Conservation (phyloP, 1,140 invertebrate species). For the Hycleus phaleratus region DNA sequence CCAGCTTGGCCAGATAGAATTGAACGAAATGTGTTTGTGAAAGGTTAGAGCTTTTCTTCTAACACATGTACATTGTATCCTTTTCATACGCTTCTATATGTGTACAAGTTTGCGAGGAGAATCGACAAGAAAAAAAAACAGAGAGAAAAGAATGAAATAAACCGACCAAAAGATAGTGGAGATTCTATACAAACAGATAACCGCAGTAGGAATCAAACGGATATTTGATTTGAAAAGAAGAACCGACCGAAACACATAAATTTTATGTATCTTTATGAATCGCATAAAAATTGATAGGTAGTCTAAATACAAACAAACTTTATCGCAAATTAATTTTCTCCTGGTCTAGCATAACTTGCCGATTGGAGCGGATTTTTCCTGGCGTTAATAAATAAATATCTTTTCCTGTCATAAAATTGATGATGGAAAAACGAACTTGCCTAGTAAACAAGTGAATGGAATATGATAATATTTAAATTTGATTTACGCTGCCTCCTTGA, state of each 20-base stretch:
- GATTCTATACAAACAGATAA: conserved; percentile 3
- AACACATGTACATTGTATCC: background rate
- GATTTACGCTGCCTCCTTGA: conserved; percentile 11
- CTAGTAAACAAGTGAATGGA: conserved; percentile 11
- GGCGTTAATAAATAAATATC: conserved; percentile 6
- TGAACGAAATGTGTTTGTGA: conserved; percentile 18
- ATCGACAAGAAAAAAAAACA: too few species aligned
- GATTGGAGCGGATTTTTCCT: too few species aligned
- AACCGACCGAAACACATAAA: conserved; percentile 6
- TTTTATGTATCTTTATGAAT: conserved; percentile 14
- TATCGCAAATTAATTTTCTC: too few species aligned
- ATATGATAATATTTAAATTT: conserved; percentile 18
- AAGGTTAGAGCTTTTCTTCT: conserved; percentile 11
- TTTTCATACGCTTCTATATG: background rate
- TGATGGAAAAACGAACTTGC: conserved; percentile 9
- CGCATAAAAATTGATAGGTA: conserved; percentile 8
- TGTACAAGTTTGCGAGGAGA: too few species aligned
- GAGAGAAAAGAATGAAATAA: background rate
- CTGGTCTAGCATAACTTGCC: too few species aligned
- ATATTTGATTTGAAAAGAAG: conserved; percentile 10
- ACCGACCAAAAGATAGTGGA: conserved; percentile 6
- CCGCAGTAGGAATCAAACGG: background rate
- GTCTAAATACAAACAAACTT: too few species aligned
- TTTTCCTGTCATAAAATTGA: conserved; percentile 1
- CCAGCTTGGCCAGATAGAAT: conserved; percentile 10